These are phyloP conservation scores for Eupeodes luniger DNA, from an alignment of 2,888 invertebrate genomes.

Conservation along the genomic window DNA sequence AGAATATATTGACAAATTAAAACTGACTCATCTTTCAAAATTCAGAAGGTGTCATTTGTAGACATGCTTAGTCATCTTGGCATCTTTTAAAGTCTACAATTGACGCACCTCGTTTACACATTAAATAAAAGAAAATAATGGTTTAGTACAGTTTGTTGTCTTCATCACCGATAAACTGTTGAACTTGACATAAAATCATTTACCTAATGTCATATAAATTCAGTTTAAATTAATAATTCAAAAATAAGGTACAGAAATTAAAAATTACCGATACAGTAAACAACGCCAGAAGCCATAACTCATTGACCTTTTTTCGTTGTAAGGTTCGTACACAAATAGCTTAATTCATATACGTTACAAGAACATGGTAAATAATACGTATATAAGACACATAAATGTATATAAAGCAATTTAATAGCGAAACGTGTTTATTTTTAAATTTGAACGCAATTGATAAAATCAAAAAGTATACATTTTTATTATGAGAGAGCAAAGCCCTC, in stretches of 20 bases:
- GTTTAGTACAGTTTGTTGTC: constrained; percentile 1
- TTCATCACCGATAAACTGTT: background rate
- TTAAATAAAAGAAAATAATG: background rate
- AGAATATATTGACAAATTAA: background rate
- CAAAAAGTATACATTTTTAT: background rate
- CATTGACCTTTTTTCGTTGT: constrained; percentile 28
- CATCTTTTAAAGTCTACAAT: background rate
- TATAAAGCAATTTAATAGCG: constrained; percentile 15
- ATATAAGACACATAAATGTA: too few relatives aligned
- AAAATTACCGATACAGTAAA: background rate
- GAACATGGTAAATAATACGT: too few relatives aligned
- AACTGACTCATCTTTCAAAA: background rate
- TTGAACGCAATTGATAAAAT: constrained; percentile 8
- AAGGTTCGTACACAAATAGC: background rate
- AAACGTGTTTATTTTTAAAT: constrained; percentile 36
- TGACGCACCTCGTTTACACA: background rate
- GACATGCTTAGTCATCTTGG: background rate
- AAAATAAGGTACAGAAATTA: background rate
- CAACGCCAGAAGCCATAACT: background rate
- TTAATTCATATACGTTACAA: background rate
- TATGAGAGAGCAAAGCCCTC: background rate
- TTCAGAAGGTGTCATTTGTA: background rate
- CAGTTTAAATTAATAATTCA: background rate
- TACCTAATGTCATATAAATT: background rate
- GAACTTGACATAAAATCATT: constrained; percentile 26